A percentile compares a stretch with the other conserved stretches of the same genome.
These are phyloP conservation scores for Ostrea denselamellosa DNA, from an alignment of 1,140 invertebrate genomes.

Conservation along the genomic window DNA sequence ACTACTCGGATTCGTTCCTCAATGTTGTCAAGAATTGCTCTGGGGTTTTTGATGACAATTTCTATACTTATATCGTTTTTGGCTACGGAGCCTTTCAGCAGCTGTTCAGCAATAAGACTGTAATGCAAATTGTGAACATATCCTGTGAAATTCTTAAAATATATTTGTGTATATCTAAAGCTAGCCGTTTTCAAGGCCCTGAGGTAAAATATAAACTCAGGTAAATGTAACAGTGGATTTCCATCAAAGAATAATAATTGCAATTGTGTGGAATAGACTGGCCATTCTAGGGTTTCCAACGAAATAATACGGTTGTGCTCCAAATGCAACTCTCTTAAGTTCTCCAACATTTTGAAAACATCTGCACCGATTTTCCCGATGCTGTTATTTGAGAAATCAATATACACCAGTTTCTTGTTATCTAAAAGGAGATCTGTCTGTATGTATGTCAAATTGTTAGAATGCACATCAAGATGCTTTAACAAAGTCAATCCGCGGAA, in stretches of 20 bases:
- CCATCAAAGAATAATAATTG: constrained; percentile 53
- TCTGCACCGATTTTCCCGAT: constrained; percentile 45
- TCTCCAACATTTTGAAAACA: constrained; percentile 53
- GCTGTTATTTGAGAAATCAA: constrained; percentile 59
- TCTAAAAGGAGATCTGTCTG: constrained; percentile 46
- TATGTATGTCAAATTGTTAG: constrained; percentile 48
- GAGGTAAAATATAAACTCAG: constrained; percentile 60
- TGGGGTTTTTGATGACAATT: neutral
- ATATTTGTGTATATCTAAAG: constrained; percentile 58
- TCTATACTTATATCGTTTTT: constrained; percentile 49
- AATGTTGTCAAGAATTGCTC: constrained; percentile 45
- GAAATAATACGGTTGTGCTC: constrained; percentile 55
- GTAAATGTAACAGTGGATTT: constrained; percentile 62
- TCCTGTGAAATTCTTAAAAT: constrained; percentile 56
- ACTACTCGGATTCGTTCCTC: neutral
- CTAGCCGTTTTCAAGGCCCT: constrained; percentile 53
- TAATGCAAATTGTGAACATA: constrained; percentile 42
- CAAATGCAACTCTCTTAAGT: constrained; percentile 54
- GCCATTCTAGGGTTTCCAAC: constrained; percentile 51
- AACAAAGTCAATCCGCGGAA: constrained; percentile 50
- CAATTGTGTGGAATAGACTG: constrained; percentile 46
- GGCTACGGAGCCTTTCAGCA: constrained; percentile 54
- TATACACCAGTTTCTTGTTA: constrained; percentile 43
- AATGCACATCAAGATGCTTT: constrained; percentile 53
- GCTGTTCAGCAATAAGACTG: constrained; percentile 43